A percentile compares a stretch with the other conserved stretches of the same genome.
Evolutionary conservation across 37 sponge, comb jelly and placozoan genomes (phyloP).

Genomic region (Halisarca cf. caerulea): DNA sequence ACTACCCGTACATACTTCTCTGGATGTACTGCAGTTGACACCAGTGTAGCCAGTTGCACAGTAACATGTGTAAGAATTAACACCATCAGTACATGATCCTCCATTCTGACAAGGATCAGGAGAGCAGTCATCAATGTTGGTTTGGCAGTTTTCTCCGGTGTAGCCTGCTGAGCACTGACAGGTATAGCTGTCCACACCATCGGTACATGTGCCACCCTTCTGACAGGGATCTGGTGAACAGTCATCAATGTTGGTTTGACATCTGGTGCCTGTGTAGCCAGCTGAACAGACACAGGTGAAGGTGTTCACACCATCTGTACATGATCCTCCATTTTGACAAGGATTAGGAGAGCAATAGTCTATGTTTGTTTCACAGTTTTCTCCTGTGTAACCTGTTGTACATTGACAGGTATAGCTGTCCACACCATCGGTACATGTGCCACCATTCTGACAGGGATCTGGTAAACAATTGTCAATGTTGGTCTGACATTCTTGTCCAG

Average conservation of each 20-base stretch:
- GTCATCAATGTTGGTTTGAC: conserved; percentile 29
- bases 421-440: not conserved
- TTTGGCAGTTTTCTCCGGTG: conserved; percentile 29
- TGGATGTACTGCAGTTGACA: too few species aligned
- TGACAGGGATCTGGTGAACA: conserved; percentile 25
- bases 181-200: conserved; percentile 10
- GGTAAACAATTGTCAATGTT: not conserved
- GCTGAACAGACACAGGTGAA: conserved; percentile 18
- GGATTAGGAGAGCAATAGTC: not conserved
- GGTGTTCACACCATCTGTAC: not conserved
- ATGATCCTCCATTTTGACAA: conserved; percentile 3
- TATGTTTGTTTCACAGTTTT: not conserved
- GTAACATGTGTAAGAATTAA: conserved; percentile 23
- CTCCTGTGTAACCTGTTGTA: not conserved
- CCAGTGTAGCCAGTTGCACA: conserved; percentile 25
- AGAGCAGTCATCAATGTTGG: conserved; percentile 35
- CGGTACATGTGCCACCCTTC: conserved; percentile 30
- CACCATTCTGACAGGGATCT: not conserved
- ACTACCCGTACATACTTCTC: too few species aligned
- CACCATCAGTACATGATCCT: conserved; percentile 33
- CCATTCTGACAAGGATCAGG: conserved; percentile 46
- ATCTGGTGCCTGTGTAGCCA: conserved; percentile 24
- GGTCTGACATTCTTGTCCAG: conserved; percentile 16
- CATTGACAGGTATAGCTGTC: not conserved
- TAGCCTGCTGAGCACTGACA: conserved; percentile 36